Conservation (phyloP, 2,113 vertebrate species). For the Pachypanchax playfairii region DNA sequence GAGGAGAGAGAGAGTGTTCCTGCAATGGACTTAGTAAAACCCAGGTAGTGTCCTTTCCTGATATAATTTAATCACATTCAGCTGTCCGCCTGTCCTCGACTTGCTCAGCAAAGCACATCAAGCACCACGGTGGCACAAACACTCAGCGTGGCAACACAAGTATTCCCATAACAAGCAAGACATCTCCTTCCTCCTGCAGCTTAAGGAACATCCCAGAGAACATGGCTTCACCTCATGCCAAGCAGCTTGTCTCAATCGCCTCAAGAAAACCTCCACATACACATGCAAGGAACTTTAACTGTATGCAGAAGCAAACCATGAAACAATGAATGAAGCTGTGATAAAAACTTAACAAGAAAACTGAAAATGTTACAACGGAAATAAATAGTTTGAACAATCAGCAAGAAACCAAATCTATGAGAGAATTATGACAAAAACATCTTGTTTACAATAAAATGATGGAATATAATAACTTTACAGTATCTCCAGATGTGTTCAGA, state of each 20-base stretch:
- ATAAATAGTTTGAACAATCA: background rate
- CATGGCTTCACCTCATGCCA: slow-evolving; percentile 38
- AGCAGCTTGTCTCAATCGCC: slow-evolving; percentile 9
- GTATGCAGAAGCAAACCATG: background rate
- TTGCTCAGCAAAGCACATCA: slow-evolving; percentile 69
- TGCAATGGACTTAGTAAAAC: slow-evolving; percentile 66
- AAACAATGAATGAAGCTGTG: background rate
- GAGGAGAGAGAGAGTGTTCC: slow-evolving; percentile 55
- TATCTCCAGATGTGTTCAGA: slow-evolving; percentile 38
- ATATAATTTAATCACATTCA: slow-evolving; percentile 82
- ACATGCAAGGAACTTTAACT: background rate
- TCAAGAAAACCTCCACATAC: background rate
- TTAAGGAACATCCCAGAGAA: slow-evolving; percentile 51
- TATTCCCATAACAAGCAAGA: slow-evolving; percentile 53
- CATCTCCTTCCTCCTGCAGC: slow-evolving; percentile 42
- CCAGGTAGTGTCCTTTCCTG: slow-evolving; percentile 74
- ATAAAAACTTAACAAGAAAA: background rate
- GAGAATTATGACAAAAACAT: too few relatives aligned
- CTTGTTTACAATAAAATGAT: background rate
- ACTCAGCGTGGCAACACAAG: slow-evolving; percentile 27
- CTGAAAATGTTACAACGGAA: background rate
- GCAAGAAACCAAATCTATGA: background rate
- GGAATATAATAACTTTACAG: slow-evolving; percentile 2
- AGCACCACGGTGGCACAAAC: slow-evolving; percentile 43
- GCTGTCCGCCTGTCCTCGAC: slow-evolving; percentile 69